Evolutionary conservation across 2,797 vertebrate genomes (phyloP).

Genomic region (Falco biarmicus): DNA sequence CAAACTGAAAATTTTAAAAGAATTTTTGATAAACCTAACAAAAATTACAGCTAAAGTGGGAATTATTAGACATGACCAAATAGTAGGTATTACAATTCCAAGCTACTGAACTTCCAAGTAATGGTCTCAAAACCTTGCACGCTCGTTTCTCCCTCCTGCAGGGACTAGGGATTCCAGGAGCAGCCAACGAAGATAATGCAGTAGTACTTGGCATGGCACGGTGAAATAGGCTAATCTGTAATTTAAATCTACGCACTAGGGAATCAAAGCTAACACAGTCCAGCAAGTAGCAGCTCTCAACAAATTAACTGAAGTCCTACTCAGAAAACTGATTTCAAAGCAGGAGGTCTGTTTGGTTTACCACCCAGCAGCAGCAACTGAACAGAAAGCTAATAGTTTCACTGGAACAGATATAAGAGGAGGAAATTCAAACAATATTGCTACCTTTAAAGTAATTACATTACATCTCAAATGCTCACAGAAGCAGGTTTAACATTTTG

Average conservation of each 20-base stretch:
- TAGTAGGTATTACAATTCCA: neutral
- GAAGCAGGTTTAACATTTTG: neutral
- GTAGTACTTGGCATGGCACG: neutral
- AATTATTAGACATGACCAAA: neutral
- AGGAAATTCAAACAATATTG: neutral
- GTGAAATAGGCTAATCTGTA: neutral
- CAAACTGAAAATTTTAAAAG: neutral
- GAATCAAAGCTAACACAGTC: neutral
- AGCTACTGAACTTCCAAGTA: neutral
- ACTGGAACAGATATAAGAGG: neutral
- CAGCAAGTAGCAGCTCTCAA: neutral
- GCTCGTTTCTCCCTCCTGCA: neutral
- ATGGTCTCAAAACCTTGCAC: neutral
- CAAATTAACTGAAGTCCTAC: neutral
- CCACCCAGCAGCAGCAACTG: neutral
- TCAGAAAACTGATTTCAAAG: neutral
- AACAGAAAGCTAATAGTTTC: neutral
- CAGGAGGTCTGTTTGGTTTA: neutral
- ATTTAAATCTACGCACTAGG: neutral
- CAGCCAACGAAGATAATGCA: neutral
- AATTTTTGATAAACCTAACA: neutral
- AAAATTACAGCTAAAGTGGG: neutral
- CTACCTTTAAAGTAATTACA: neutral
- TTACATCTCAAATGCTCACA: neutral
- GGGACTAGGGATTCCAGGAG: neutral